Conservation (phyloP, 2,888 invertebrate genomes). For the Herminia tarsipennalis region DNA sequence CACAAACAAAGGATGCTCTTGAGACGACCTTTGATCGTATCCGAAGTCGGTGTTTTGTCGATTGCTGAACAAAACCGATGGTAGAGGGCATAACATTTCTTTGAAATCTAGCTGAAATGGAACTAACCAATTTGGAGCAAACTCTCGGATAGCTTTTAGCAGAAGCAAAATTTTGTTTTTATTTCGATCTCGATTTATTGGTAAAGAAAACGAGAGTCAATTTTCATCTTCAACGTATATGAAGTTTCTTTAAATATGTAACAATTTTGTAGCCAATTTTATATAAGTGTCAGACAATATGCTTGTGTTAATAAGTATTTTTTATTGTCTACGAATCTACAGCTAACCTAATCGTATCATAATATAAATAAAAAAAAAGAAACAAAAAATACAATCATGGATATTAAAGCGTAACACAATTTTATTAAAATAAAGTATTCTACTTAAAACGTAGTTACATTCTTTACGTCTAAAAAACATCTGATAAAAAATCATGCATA, state of each 20-base stretch:
- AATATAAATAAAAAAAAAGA: too few species aligned
- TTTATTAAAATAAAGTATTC: too few species aligned
- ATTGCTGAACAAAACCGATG: constrained; percentile 27
- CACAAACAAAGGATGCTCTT: constrained; percentile 24
- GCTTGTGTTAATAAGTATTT: too few species aligned
- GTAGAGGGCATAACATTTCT: constrained; percentile 54
- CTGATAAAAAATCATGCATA: constrained; percentile 22
- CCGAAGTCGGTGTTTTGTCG: neutral
- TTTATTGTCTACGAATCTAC: too few species aligned
- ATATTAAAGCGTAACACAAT: too few species aligned
- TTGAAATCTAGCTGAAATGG: constrained; percentile 64
- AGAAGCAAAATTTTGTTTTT: constrained; percentile 58
- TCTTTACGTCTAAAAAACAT: too few species aligned
- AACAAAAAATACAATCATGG: too few species aligned
- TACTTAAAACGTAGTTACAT: neutral
- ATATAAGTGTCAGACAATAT: too few species aligned
- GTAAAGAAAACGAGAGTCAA: constrained; percentile 24
- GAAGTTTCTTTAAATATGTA: neutral
- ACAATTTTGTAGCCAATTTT: neutral
- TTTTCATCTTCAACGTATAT: constrained; percentile 8
- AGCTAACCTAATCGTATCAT: too few species aligned
- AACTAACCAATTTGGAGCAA: constrained; percentile 67
- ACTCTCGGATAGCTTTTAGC: constrained; percentile 62
- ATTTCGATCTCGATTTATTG: constrained; percentile 26
- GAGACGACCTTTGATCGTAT: constrained; percentile 7